Evolutionary conservation across 2,888 invertebrate genomes (phyloP), one percentile per base, ranked within the genome.

Genomic region (Caradrina clavipalpis): DNA sequence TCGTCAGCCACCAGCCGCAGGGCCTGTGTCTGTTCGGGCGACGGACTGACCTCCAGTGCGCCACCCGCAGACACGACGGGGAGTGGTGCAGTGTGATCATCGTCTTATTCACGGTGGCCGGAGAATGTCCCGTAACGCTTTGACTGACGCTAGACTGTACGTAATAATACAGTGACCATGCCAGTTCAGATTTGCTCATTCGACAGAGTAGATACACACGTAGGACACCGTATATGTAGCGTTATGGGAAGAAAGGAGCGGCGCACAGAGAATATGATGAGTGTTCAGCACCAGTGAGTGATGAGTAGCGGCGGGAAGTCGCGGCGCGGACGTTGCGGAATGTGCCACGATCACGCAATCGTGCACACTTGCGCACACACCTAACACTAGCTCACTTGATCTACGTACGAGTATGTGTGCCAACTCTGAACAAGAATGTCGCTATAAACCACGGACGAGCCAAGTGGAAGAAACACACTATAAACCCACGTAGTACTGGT

Each of bases 271-370:
- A 50, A 62, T 63, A 45, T 51, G 26, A 53, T 45, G n/a, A n/a
- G n/a, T n/a, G n/a, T n/a, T n/a, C n/a, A n/a, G n/a, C n/a, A n/a
- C n/a, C n/a, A n/a, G n/a, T n/a, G n/a, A n/a, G n/a, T n/a, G n/a
- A n/a, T n/a, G n/a, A 49, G 19, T 2, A 6, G 51, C 10, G 53
- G n/a, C 47, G 31, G 22, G 13, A 8, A 19, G 22, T 26, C 42
- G n/a, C n/a, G 31, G 57, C 26, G 50, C 55, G 49, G n/a, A 69
- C 77, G 22, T 55, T 69, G 58, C 70, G 69, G 76, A 59, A 68
- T 72, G 76, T 72, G 57, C 57, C 31, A 47, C 42, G 31, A 35
- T 54, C 69, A 68, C 76, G 69, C 72, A 54, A 64, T 74, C 51
- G 35, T 53, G 35, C 17, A 8, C 39, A 39, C 39, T 39, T 39